These are phyloP conservation scores for Drosophila infuscata DNA, from an alignment of 2,888 invertebrate genomes.

Conservation along the genomic window DNA sequence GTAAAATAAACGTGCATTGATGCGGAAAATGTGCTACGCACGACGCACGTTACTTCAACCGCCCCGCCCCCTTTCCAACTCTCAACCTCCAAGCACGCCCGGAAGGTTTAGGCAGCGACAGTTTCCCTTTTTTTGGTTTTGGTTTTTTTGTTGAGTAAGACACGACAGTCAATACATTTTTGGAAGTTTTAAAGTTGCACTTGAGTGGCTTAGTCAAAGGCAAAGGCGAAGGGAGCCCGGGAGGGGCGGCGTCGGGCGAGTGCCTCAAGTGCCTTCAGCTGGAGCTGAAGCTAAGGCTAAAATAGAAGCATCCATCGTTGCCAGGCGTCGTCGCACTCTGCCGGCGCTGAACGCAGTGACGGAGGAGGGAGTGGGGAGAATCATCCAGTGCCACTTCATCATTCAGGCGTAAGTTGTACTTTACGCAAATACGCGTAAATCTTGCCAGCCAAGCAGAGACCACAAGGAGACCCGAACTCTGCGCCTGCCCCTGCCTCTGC, in stretches of 20 bases:
- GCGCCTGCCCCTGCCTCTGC: neutral
- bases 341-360: neutral
- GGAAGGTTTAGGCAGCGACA: slow-evolving; percentile 65
- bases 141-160: slow-evolving; percentile 19
- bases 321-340: slow-evolving; percentile 19
- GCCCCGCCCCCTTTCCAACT: neutral
- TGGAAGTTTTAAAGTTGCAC: slow-evolving; percentile 76
- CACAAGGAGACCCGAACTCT: slow-evolving; percentile 13
- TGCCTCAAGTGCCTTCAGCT: slow-evolving; percentile 1
- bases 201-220: slow-evolving; percentile 68
- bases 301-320: slow-evolving; percentile 27
- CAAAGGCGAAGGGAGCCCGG: slow-evolving; percentile 8
- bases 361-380: slow-evolving; percentile 16
- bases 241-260: neutral
- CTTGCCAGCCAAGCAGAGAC: slow-evolving; percentile 49
- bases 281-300: neutral
- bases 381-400: slow-evolving; percentile 61
- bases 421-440: slow-evolving; percentile 79
- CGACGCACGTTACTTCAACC: slow-evolving; percentile 56
- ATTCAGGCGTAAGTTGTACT: slow-evolving; percentile 74
- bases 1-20: slow-evolving; percentile 79
- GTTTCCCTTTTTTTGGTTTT: slow-evolving; percentile 54
- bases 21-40: slow-evolving; percentile 80
- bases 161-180: slow-evolving; percentile 60
- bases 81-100: slow-evolving; percentile 34